Evolutionary conservation across 2,888 invertebrate genomes (phyloP), one percentile per base, ranked within the genome.

Genomic region (Polydesmus complanatus): DNA sequence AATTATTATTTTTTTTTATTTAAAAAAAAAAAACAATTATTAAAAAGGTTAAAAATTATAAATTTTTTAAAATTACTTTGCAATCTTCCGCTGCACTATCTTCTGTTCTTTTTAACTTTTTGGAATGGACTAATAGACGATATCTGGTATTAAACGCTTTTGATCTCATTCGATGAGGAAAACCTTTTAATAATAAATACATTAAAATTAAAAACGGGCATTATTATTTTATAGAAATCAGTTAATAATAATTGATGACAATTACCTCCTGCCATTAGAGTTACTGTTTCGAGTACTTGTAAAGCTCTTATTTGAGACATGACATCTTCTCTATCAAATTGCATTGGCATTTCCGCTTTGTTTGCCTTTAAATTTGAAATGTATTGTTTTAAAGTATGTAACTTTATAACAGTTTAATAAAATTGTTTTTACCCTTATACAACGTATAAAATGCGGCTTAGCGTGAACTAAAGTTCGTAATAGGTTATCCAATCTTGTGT

Each of bases 401-500:
- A n/a, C n/a, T n/a, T n/a, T n/a, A n/a, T n/a, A n/a, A n/a, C n/a
- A n/a, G n/a, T n/a, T n/a, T n/a, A n/a, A n/a, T n/a, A n/a, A n/a
- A n/a, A n/a, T n/a, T n/a, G n/a, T n/a, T n/a, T 37, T 64, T 66
- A 73, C 73, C 70, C 92, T 84, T 68, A 95, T 82, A 72, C 94
- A 95, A 63, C 93, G 83, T 67, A 95, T 88, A 77, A 95, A 95
- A 77, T 94, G 94, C 18, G 94, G 93, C 58, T 91, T 82, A 58
- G 94, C 91, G 77, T 93, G 92, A 59, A 93, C 91, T 61, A 94
- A 77, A 58, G 92, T 93, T 68, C 93, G 81, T 69, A 95, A 77
- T 68, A 95, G 79, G 77, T 92, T 92, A 77, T 95, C 93, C 65
- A 95, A 80, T 51, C 93, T 81, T 64, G 89, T 90, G 77, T 94